Percentiles rank a stretch among this genome's conserved stretches.
phyloP scores from a whole-genome alignment of 2,797 vertebrate genomes.

The Micrastur ruficollis region DNA sequence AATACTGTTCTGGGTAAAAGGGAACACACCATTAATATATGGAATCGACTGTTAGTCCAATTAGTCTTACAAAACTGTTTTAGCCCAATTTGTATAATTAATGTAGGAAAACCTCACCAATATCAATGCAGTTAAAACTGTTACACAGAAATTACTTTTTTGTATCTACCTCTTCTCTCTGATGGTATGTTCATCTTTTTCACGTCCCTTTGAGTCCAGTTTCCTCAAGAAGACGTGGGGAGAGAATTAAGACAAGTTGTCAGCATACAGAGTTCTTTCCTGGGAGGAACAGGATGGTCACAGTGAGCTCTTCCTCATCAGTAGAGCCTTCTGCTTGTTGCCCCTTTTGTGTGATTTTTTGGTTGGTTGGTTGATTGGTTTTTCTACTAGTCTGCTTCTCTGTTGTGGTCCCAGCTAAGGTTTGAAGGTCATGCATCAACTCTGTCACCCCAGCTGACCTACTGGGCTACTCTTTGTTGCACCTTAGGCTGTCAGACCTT shows the following conservation, averaged over 20 bases:
- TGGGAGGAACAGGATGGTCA: not conserved
- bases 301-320: not conserved
- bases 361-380: accelerated
- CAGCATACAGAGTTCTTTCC: not conserved
- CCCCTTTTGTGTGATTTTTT: not conserved
- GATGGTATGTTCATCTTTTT: not conserved
- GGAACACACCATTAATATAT: not conserved
- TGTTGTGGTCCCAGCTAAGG: not conserved
- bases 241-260: not conserved
- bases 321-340: not conserved
- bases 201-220: not conserved
- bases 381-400: not conserved
- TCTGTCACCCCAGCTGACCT: not conserved
- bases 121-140: not conserved
- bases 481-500: not conserved
- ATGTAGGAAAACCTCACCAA: not conserved
- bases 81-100: not conserved
- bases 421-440: not conserved
- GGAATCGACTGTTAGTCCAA: not conserved
- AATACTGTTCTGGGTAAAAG: not conserved
- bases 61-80: not conserved
- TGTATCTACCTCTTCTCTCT: not conserved
- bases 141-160: not conserved
- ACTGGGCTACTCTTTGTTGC: not conserved
- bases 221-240: not conserved